Percentiles rank a stretch among this genome's conserved stretches.
These are phyloP conservation scores for Sebastes kiyomatsui DNA, from an alignment of 2,797 vertebrate species.

Conservation along the genomic window DNA sequence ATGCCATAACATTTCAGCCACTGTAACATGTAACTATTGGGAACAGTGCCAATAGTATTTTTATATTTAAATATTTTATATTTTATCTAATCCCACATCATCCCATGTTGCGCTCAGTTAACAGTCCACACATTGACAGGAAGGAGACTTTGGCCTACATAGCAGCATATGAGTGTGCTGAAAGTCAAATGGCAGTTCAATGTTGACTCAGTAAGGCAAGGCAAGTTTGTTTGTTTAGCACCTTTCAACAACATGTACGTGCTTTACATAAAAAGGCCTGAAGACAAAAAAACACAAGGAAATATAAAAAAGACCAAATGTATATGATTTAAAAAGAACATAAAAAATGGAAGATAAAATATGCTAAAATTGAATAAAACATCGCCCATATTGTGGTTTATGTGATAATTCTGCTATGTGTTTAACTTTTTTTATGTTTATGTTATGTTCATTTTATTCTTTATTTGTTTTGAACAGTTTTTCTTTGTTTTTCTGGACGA, in stretches of 20 bases:
- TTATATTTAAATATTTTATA: too few species aligned
- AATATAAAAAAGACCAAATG: neutral
- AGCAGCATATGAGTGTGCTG: neutral
- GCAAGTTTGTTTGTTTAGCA: neutral
- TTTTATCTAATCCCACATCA: neutral
- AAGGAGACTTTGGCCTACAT: neutral
- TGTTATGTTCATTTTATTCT: too few species aligned
- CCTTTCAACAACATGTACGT: neutral
- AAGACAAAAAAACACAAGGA: neutral
- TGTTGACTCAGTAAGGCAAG: neutral
- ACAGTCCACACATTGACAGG: neutral
- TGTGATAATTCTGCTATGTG: accelerated
- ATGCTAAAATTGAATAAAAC: neutral
- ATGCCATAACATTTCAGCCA: neutral
- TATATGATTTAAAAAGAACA: neutral
- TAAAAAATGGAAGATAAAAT: neutral
- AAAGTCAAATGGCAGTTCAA: neutral
- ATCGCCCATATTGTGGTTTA: too few species aligned
- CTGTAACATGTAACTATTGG: neutral
- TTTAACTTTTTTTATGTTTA: too few species aligned
- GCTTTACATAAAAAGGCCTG: neutral
- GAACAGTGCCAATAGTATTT: neutral
- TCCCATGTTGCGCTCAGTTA: neutral
- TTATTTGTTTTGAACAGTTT: too few species aligned
- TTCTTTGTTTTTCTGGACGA: too few species aligned